Base-by-base conservation (phyloP, 2,797 vertebrate species). In the Scolopax bukidnonensis region DNA sequence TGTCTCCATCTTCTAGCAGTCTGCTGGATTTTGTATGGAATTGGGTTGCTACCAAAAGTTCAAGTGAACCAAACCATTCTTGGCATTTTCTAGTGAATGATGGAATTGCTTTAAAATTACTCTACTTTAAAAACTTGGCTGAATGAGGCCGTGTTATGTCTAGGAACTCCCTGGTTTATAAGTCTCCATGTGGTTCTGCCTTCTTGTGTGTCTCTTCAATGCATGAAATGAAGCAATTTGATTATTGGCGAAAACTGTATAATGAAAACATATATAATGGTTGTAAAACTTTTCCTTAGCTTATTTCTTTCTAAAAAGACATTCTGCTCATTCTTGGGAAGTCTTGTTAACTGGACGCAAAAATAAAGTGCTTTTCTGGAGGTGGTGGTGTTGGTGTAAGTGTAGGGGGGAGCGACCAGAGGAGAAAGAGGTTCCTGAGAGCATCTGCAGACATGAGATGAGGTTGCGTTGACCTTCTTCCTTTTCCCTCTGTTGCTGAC, bases 61-160 rank as follows among this genome's bases (percentile, higher is more conserved):
- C 0, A 1, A 57, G 45, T 16, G 20, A 64, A 47, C 33, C 4
- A 19, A 69, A 47, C 40, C 6, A 1, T 45, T 75, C 24, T 45
- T 36, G 56, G 38, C 11, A 15, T 16, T 28, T 51, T 70, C 23
- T 30, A 59, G 13, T 43, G 56, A 64, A 50, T 1, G 1, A 12
- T 38, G 57, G 32, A 56, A 48, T 47, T 47, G 12, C 30, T 63
- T 57, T 75, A 41, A 59, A 80, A 64, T 68, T 1, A 24, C 12
- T 41, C 59, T 1, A 25, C 15, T 48, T 68, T 7, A 24, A 33
- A 40, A 40, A 9, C 28, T 20, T 69, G 48, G 6, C 81, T 61
- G 53, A 6, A 7, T 20, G 57, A 65, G 41, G 40, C 27, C 57
- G 5, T 16, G 11, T 60, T 64, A 3, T 12, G 53, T 47, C 30